Evolutionary conservation across 2,797 vertebrate genomes (phyloP).

Genomic region (Danio aesculapii): DNA sequence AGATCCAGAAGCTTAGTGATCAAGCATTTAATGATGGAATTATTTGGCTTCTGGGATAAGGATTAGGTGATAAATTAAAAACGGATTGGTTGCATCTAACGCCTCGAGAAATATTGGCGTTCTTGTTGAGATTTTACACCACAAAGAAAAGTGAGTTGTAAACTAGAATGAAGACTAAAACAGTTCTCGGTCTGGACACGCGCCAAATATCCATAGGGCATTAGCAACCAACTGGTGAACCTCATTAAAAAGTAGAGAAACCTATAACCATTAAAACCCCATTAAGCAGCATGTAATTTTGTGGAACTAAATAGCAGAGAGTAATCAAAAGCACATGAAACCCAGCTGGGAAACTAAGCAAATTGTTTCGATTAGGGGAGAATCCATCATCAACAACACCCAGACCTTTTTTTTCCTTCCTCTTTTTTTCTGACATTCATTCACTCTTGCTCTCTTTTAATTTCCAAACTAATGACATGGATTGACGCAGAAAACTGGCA

Average conservation of each 20-base stretch:
- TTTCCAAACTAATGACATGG: slow-evolving; percentile 84
- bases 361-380: slow-evolving; percentile 96
- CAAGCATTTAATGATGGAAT: slow-evolving; percentile 65
- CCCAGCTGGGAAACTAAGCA: slow-evolving; percentile 98
- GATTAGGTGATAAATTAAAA: slow-evolving; percentile 61
- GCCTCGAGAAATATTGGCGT: slow-evolving; percentile 71
- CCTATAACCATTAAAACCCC: slow-evolving; percentile 99
- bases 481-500: slow-evolving; percentile 83
- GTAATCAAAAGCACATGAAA: slow-evolving; percentile 99
- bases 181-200: slow-evolving; percentile 78
- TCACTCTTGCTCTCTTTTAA: slow-evolving; percentile 64
- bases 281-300: slow-evolving; percentile 99
- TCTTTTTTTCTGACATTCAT: slow-evolving; percentile 71
- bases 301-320: slow-evolving; percentile 99
- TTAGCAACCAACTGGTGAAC: slow-evolving; percentile 99
- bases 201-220: slow-evolving; percentile 97
- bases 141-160: slow-evolving; percentile 81
- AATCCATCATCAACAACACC: slow-evolving; percentile 96
- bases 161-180: slow-evolving; percentile 82
- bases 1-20: slow-evolving; percentile 51
- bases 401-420: slow-evolving; percentile 82
- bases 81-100: slow-evolving; percentile 66
- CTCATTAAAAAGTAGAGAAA: slow-evolving; percentile 97
- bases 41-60: slow-evolving; percentile 60
- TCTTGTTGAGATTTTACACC: slow-evolving; percentile 82